phyloP scores from a whole-genome alignment of 2,888 invertebrate genomes.

The Ypsolopha scabrella region DNA sequence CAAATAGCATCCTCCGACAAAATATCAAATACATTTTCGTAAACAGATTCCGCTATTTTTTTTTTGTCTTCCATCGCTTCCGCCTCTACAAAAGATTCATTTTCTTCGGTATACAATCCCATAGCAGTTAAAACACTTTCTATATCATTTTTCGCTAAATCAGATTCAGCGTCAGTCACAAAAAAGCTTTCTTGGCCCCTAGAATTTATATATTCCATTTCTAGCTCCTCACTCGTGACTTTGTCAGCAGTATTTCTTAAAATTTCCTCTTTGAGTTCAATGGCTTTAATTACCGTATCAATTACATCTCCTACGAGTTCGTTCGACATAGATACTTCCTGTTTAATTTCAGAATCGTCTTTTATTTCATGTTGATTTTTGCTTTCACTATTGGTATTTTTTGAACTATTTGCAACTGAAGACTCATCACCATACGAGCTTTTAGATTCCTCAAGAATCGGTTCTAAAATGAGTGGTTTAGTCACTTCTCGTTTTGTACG shows the following conservation, averaged over 20 bases:
- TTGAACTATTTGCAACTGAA: too few relatives aligned
- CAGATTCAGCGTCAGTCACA: too few relatives aligned
- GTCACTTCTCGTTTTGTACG: conserved; percentile 23
- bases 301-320: neutral
- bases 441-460: conserved; percentile 61
- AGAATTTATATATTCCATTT: neutral
- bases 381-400: too few relatives aligned
- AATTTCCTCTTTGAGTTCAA: neutral
- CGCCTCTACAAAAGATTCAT: neutral
- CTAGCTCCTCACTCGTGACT: neutral
- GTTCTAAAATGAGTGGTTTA: conserved; percentile 34
- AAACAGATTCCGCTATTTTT: neutral
- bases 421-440: conserved; percentile 42
- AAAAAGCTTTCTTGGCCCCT: too few relatives aligned
- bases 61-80: neutral
- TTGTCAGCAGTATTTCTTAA: neutral
- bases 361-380: too few relatives aligned
- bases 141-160: too few relatives aligned
- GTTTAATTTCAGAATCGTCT: too few relatives aligned
- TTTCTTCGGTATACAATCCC: neutral
- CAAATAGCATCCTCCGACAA: neutral
- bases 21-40: neutral
- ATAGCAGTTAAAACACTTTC: neutral
- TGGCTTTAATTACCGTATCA: neutral
- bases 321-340: neutral